Percentiles rank a stretch among this genome's conserved stretches.
These are phyloP conservation scores for Smittia aterrima DNA, from an alignment of 2,888 invertebrate genomes.

Conservation along the genomic window DNA sequence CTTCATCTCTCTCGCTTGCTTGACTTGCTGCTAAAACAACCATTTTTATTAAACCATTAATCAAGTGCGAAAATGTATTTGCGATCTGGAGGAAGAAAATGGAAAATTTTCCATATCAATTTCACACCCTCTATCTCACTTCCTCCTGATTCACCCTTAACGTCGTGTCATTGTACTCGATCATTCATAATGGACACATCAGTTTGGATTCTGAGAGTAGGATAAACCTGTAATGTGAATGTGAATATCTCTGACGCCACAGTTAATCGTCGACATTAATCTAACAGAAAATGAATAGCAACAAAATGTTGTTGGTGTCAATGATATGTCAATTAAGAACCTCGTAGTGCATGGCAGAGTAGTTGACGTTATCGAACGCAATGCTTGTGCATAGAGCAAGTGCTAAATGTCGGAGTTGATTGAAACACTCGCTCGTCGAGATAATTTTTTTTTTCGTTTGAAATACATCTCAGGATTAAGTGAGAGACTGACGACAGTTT, in stretches of 20 bases:
- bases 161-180: neutral
- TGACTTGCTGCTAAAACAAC: neutral
- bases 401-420: no score
- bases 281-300: constrained; percentile 38
- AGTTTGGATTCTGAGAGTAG: neutral
- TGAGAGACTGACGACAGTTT: neutral
- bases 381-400: no score
- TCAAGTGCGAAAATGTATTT: constrained; percentile 11
- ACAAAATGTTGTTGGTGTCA: constrained; percentile 38
- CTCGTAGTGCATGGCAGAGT: neutral
- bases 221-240: constrained; percentile 28
- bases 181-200: constrained; percentile 38
- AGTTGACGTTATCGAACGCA: neutral
- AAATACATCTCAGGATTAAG: neutral
- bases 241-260: constrained; percentile 13
- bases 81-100: no score
- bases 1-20: no score
- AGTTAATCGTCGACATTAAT: constrained; percentile 35
- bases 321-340: constrained; percentile 38
- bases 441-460: no score
- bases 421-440: no score
- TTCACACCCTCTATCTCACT: neutral
- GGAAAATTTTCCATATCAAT: neutral
- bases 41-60: constrained; percentile 35
- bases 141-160: neutral